Percentiles rank a stretch among this genome's conserved stretches.
These are phyloP conservation scores for Manacus vitellinus DNA, from an alignment of 2,113 vertebrate species.

Conservation along the genomic window DNA sequence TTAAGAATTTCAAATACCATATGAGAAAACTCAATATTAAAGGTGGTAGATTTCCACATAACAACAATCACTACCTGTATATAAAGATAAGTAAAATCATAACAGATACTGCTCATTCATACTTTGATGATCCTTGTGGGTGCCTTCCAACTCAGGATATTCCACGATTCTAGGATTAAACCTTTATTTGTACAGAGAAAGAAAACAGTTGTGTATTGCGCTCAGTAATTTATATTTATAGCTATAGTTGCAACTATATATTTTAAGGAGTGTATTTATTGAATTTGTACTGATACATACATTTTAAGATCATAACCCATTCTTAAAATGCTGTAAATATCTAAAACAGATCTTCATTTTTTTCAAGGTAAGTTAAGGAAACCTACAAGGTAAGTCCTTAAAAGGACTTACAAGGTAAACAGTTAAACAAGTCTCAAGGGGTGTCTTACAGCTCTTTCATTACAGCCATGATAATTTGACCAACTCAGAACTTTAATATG, in stretches of 20 bases:
- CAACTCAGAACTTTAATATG: neutral
- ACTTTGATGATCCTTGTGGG: neutral
- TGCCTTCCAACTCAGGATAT: neutral
- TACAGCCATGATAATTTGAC: neutral
- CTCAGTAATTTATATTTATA: neutral
- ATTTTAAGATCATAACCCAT: neutral
- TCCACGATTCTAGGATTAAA: neutral
- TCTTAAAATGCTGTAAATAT: neutral
- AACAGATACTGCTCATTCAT: neutral
- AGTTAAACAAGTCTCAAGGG: neutral
- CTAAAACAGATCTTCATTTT: neutral
- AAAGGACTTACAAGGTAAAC: neutral
- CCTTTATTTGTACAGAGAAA: neutral
- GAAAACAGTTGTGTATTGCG: neutral
- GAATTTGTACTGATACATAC: neutral
- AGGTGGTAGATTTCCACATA: neutral
- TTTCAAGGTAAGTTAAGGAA: neutral
- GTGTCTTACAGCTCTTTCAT: neutral
- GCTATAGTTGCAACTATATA: neutral
- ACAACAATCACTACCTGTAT: neutral
- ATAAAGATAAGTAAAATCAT: neutral
- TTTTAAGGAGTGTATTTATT: neutral
- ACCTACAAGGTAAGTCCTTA: neutral
- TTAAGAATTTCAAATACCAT: neutral
- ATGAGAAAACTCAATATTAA: neutral